Evolutionary conservation across 1,140 invertebrate genomes (phyloP).

Genomic region (Formica selysi): DNA sequence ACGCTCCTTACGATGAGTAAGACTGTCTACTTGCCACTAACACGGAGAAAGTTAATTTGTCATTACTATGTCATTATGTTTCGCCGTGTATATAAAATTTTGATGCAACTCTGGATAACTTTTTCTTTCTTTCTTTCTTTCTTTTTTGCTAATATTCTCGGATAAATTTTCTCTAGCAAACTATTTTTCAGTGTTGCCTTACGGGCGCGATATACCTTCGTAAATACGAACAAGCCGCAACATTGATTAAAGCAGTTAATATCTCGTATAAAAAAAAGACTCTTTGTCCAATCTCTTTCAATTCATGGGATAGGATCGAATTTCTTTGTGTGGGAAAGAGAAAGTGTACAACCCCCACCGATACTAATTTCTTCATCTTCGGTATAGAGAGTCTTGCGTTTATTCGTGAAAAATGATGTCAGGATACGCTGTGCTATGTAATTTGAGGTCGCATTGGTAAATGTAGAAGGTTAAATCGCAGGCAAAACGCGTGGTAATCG

Average conservation of each 20-base stretch:
- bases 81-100: slow-evolving; percentile 37
- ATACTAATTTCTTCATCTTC: slow-evolving; percentile 58
- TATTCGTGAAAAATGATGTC: slow-evolving; percentile 58
- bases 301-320: slow-evolving; percentile 36
- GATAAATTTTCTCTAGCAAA: neutral
- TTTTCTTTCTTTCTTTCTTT: neutral
- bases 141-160: neutral
- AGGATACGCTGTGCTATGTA: slow-evolving; percentile 3
- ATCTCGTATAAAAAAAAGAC: slow-evolving; percentile 23
- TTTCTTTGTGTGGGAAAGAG: slow-evolving; percentile 64
- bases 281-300: slow-evolving; percentile 37
- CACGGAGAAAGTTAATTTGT: slow-evolving; percentile 61
- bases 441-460: slow-evolving; percentile 48
- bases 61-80: slow-evolving; percentile 56
- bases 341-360: slow-evolving; percentile 46
- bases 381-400: slow-evolving; percentile 48
- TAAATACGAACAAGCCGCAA: neutral
- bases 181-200: neutral
- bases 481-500: slow-evolving; percentile 33
- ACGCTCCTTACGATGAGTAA: slow-evolving; percentile 42
- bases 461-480: slow-evolving; percentile 49
- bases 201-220: neutral
- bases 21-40: slow-evolving; percentile 43
- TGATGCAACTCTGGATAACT: neutral
- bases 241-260: slow-evolving; percentile 47